Evolutionary conservation across 2,113 vertebrate genomes (phyloP).

Genomic region (Gobius niger): DNA sequence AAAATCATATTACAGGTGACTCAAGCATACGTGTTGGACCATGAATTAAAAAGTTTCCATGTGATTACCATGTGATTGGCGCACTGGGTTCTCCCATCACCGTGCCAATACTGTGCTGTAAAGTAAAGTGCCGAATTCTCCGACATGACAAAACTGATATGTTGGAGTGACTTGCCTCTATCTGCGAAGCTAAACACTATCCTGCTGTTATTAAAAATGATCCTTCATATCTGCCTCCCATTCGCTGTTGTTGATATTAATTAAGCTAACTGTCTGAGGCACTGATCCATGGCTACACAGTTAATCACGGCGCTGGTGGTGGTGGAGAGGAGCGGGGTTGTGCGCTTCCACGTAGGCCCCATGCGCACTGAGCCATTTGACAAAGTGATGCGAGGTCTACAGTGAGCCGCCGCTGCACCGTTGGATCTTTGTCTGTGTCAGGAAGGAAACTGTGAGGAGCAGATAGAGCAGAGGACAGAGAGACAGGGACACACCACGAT

Average conservation of each 20-base stretch:
- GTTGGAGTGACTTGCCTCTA: background rate
- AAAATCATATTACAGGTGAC: too few relatives aligned
- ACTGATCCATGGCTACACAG: constrained; percentile 13
- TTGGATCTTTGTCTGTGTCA: constrained; percentile 51
- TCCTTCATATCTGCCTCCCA: background rate
- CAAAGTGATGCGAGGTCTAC: background rate
- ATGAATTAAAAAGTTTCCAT: too few relatives aligned
- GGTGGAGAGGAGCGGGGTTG: constrained; percentile 1
- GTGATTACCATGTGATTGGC: too few relatives aligned
- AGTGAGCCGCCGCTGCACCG: background rate
- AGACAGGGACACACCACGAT: constrained; percentile 44
- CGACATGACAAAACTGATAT: background rate
- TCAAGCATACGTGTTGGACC: too few relatives aligned
- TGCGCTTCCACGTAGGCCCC: background rate
- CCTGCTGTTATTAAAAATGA: constrained; percentile 7
- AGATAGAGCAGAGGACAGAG: constrained; percentile 56
- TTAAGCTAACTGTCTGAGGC: constrained; percentile 4
- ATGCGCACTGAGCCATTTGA: background rate
- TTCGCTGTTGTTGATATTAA: constrained; percentile 4
- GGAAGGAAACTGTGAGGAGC: constrained; percentile 63
- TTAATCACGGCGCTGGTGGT: constrained; percentile 5
- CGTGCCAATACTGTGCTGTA: too few relatives aligned
- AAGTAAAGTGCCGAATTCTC: too few relatives aligned
- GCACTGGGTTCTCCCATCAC: too few relatives aligned
- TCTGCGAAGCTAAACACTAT: background rate